Conservation (phyloP, 2,797 vertebrate genomes). For the Tenualosa ilisha region DNA sequence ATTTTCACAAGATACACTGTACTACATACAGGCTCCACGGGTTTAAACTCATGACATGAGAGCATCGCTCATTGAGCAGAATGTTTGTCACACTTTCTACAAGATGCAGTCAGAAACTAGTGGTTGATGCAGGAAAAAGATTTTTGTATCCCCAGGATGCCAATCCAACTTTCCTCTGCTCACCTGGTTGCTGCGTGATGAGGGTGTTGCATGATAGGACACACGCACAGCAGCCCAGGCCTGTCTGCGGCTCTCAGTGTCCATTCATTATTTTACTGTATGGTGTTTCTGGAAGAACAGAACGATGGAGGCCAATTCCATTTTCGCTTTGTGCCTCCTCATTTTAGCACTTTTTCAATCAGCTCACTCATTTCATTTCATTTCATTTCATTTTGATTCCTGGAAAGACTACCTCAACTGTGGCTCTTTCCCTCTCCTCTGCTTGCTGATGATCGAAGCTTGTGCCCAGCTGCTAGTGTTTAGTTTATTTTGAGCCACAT, state of each 20-base stretch:
- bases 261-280: too few relatives aligned
- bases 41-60: not conserved
- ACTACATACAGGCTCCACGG: not conserved
- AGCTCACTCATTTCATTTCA: not conserved
- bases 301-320: not conserved
- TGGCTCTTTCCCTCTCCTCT: not conserved
- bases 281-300: not conserved
- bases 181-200: not conserved
- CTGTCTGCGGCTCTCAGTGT: not conserved
- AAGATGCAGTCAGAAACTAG: not conserved
- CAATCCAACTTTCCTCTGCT: not conserved
- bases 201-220: not conserved
- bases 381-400: not conserved
- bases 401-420: not conserved
- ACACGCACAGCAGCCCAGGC: not conserved
- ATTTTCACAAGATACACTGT: too few relatives aligned
- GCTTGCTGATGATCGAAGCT: not conserved
- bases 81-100: not conserved
- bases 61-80: not conserved
- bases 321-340: not conserved
- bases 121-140: not conserved
- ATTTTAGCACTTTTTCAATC: not conserved
- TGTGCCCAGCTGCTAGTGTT: not conserved
- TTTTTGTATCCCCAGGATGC: not conserved
- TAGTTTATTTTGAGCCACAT: slow-evolving; percentile 17